Conservation (phyloP, 1,140 invertebrate genomes). For the Ceratitis capitata region DNA sequence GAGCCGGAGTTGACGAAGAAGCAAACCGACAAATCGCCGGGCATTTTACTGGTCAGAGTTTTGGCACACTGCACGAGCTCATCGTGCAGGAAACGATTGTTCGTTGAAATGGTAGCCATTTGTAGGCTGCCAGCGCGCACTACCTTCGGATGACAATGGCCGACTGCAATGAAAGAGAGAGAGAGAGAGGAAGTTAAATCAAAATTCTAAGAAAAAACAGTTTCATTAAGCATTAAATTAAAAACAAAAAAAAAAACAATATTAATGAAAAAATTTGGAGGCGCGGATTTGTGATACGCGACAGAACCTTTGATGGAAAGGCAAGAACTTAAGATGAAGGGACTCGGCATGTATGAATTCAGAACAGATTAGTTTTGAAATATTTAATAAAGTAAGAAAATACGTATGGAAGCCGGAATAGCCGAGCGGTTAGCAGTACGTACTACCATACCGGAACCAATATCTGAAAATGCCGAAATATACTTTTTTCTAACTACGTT, state of each 20-base stretch:
- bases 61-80: conserved; percentile 92
- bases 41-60: conserved; percentile 83
- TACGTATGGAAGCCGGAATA: too few relatives aligned
- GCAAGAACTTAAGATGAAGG: too few relatives aligned
- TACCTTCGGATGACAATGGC: conserved; percentile 95
- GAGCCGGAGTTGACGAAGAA: conserved; percentile 99
- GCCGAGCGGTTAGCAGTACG: too few relatives aligned
- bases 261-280: too few relatives aligned
- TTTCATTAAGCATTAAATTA: not conserved
- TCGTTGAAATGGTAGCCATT: conserved; percentile 90
- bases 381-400: too few relatives aligned
- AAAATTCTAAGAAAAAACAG: not conserved
- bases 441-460: too few relatives aligned
- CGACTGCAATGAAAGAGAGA: conserved; percentile 74
- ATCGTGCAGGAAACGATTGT: conserved; percentile 95
- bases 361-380: too few relatives aligned
- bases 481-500: too few relatives aligned
- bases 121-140: conserved; percentile 88
- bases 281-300: too few relatives aligned
- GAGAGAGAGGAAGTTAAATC: not conserved
- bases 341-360: too few relatives aligned
- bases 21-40: conserved; percentile 84
- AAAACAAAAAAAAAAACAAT: not conserved
- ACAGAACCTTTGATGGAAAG: too few relatives aligned
- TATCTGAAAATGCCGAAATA: too few relatives aligned